Evolutionary conservation across 2,113 vertebrate genomes (phyloP).

Genomic region (Anthoscopus minutus): DNA sequence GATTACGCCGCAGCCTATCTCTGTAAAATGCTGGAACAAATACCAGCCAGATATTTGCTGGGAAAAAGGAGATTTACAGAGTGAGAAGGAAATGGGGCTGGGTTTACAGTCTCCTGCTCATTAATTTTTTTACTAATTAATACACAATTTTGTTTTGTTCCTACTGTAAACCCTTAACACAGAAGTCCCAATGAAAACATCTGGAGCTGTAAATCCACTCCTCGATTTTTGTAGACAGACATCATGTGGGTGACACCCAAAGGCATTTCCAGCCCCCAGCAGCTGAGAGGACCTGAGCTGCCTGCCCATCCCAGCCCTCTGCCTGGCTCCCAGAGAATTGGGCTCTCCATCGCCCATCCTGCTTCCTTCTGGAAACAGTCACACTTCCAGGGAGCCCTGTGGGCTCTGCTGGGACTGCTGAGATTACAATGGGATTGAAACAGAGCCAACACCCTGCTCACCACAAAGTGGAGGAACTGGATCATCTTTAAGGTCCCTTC

Average conservation of each 20-base stretch:
- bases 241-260: not conserved
- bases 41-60: not conserved
- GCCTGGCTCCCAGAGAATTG: fast-evolving
- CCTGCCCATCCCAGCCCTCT: not conserved
- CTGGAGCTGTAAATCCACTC: not conserved
- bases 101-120: not conserved
- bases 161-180: not conserved
- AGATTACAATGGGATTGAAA: fast-evolving
- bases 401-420: not conserved
- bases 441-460: no score
- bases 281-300: fast-evolving
- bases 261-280: not conserved
- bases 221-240: not conserved
- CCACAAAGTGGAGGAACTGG: not conserved
- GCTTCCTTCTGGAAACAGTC: not conserved
- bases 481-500: not conserved
- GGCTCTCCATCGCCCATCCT: fast-evolving
- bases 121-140: not conserved
- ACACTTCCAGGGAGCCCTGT: fast-evolving
- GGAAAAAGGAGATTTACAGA: not conserved
- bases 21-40: not conserved
- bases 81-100: not conserved
- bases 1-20: not conserved
- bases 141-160: not conserved
- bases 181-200: not conserved